Conservation (phyloP, 2,113 vertebrate species). For the Leucosticte australis region DNA sequence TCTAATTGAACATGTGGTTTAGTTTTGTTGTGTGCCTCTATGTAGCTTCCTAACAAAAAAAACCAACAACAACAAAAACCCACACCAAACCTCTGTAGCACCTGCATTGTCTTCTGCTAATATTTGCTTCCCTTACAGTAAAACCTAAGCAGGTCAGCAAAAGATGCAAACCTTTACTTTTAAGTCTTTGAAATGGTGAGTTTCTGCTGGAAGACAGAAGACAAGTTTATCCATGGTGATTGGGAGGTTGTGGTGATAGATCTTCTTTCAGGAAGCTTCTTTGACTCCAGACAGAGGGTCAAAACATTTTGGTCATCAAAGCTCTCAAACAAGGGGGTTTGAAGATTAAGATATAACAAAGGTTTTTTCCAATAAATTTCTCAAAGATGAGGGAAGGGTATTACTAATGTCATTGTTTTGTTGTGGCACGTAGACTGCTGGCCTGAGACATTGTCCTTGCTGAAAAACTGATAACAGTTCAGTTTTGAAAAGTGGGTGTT, state of each 20-base stretch:
- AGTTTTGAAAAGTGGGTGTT: background rate
- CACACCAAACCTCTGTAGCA: background rate
- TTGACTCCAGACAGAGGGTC: background rate
- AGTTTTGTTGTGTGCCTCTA: background rate
- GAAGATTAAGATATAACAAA: background rate
- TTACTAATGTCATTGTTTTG: background rate
- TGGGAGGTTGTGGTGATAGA: background rate
- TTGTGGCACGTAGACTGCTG: background rate
- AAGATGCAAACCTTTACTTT: background rate
- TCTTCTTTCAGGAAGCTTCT: conserved; percentile 30
- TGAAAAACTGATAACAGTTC: background rate
- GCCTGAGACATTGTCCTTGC: background rate
- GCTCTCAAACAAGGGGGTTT: background rate
- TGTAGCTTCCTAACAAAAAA: background rate
- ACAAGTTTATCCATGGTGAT: background rate
- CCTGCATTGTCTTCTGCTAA: conserved; percentile 11
- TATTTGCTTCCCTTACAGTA: conserved; percentile 3
- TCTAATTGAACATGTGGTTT: background rate
- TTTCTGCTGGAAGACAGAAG: background rate
- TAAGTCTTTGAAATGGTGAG: background rate
- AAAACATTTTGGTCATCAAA: background rate
- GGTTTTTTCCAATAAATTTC: background rate
- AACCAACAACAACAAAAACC: no score
- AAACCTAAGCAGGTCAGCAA: background rate
- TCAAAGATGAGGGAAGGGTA: background rate